phyloP scores from a whole-genome alignment of 2,113 vertebrate genomes.

The Burhinus bistriatus region DNA sequence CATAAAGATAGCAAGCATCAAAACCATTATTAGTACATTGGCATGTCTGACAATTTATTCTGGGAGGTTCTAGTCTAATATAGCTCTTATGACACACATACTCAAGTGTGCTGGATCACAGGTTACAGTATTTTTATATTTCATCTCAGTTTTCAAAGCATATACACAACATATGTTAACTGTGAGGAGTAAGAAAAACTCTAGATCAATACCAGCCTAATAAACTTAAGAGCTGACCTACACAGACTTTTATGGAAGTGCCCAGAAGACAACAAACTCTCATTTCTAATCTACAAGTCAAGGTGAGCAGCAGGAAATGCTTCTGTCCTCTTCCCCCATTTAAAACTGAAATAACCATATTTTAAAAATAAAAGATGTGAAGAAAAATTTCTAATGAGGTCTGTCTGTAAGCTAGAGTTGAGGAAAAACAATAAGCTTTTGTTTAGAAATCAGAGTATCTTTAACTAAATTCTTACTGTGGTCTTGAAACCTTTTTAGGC shows the following conservation, averaged over 20 bases:
- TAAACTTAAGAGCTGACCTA: neutral
- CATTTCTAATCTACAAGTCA: neutral
- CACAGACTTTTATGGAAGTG: neutral
- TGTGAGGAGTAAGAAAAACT: neutral
- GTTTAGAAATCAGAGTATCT: neutral
- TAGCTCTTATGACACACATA: accelerated
- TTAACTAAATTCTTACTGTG: neutral
- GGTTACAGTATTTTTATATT: neutral
- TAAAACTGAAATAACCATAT: neutral
- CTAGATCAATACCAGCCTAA: neutral
- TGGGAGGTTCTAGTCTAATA: neutral
- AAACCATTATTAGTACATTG: neutral
- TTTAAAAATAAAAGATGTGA: neutral
- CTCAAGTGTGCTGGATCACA: neutral
- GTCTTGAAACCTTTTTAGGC: neutral
- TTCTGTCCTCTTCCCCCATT: neutral
- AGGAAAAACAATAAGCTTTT: neutral
- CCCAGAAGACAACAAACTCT: neutral
- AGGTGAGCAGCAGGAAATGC: neutral
- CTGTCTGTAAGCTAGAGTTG: neutral
- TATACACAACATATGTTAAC: neutral
- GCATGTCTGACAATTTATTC: neutral
- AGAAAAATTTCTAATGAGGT: neutral
- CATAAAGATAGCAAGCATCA: neutral
- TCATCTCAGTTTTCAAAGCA: neutral